Base-by-base conservation (phyloP, 2,888 invertebrate species). In the Heliconius aoede region DNA sequence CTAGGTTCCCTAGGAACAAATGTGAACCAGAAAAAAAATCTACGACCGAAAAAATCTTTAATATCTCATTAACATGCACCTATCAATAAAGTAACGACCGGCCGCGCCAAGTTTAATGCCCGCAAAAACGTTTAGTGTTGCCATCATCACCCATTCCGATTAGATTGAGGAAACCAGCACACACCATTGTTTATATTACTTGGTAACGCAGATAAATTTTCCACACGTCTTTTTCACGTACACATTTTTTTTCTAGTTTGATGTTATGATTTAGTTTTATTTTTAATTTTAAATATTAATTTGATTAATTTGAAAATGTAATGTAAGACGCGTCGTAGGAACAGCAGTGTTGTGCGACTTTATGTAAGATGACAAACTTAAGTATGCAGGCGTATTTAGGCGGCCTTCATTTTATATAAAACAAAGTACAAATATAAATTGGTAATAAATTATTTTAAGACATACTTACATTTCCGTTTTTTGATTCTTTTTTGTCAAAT, bases 51-150 rank as follows among this genome's bases (percentile, higher is more conserved):
- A 62, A 28, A n/a, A 40, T 76, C 73, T 61, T 61, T 67, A 76
- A 75, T 76, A 73, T 73, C 84, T 86, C 87, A 87, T 88, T 87
- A 87, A 84, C 72, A 73, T 78, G 83, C n/a, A n/a, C n/a, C n/a
- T 83, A 86, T 88, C 84, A 87, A 85, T 83, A 77, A 75, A 64
- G 83, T 88, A 84, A 88, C 86, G 87, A 87, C 74, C 85, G 73
- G 74, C 84, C 82, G 81, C 85, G 83, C 80, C 81, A 82, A 80
- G 81, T 87, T 87, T 86, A 84, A 85, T 84, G 83, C 80, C 85
- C 83, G 83, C 85, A 85, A 84, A 85, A 85, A 85, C 83, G 80
- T 83, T 83, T 84, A 82, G 74, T 82, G 81, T 81, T 80, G 82
- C 82, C 82, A 82, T 84, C 82, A 82, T 82, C 80, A 73, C 79